Base-by-base conservation (phyloP, 2,113 vertebrate genomes). In the Caracal caracal region DNA sequence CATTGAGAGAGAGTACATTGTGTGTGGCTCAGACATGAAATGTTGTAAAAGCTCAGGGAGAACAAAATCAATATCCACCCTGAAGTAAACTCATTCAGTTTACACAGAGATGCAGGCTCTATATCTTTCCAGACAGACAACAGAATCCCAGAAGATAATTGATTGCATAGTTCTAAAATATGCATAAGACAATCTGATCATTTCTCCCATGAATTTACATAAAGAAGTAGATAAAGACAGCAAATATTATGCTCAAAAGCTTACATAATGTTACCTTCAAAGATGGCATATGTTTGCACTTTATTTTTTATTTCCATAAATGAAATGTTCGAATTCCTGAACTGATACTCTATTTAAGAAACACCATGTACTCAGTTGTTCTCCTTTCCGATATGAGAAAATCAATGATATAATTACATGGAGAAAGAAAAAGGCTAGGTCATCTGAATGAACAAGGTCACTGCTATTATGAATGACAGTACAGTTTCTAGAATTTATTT, bases 271-370 rank as follows among this genome's bases (percentile, higher is more conserved):
- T 78, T 84, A 75, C 26, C 80, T 75, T 90, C 26, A 87, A 68
- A 90, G 53, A 86, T 20, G 59, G 35, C 19, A 73, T 26, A n/a
- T 51, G 20, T 86, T 83, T 68, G 22, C 8, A 66, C 26, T 97
- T 95, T 68, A 71, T 30, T 91, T 95, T 93, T 91, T 70, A 92
- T 93, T 86, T 92, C 53, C 63, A 40, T 88, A 86, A 96, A 89
- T 90, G 37, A 83, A 86, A 95, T 28, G 73, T 24, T 53, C 96
- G 53, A 94, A 97, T 95, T 97, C 81, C 88, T 91, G 76, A 96
- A 86, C 71, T 73, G 43, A 56, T 59, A 73, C 79, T 96, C 81
- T 37, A 88, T 86, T 90, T 94, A 87, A 87, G 70, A 88, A 90
- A 90, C 96, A 90, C 22, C 26, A 92, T 70, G 40, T 20, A 51